Conservation (phyloP, 2,797 vertebrate species). For the Paramormyrops hopkinsi region DNA sequence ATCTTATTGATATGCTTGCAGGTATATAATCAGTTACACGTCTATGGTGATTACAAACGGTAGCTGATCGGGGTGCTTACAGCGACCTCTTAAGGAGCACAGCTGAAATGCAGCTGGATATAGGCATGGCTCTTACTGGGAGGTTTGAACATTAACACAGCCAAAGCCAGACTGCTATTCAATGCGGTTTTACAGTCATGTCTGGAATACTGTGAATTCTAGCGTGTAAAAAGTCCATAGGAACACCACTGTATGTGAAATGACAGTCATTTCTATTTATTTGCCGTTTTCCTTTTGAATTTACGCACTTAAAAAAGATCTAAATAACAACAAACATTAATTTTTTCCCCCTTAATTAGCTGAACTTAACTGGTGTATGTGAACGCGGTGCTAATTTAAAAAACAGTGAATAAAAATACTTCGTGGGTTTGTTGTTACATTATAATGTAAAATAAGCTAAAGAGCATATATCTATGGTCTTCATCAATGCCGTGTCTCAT, state of each 20-base stretch:
- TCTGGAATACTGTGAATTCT: not conserved
- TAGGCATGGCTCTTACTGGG: not conserved
- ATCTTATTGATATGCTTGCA: not conserved
- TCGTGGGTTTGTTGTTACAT: not conserved
- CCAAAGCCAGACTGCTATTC: not conserved
- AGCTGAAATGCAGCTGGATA: not conserved
- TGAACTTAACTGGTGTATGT: not conserved
- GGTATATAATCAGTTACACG: not conserved
- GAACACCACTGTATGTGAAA: not conserved
- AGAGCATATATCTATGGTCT: not conserved
- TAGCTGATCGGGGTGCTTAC: not conserved
- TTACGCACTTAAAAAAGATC: not conserved
- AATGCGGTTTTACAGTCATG: not conserved
- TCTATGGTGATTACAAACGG: not conserved
- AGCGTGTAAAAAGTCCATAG: not conserved
- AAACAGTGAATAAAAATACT: not conserved
- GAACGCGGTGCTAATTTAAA: not conserved
- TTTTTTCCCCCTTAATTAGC: not conserved
- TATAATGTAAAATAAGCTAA: not conserved
- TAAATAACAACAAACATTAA: not conserved
- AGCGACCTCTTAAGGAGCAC: not conserved
- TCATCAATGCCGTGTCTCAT: not conserved
- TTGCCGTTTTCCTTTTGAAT: not conserved
- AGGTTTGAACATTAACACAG: not conserved
- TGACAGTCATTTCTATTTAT: not conserved